Evolutionary conservation across 1,140 invertebrate species (phyloP).

Genomic region (Papilio glaucus): DNA sequence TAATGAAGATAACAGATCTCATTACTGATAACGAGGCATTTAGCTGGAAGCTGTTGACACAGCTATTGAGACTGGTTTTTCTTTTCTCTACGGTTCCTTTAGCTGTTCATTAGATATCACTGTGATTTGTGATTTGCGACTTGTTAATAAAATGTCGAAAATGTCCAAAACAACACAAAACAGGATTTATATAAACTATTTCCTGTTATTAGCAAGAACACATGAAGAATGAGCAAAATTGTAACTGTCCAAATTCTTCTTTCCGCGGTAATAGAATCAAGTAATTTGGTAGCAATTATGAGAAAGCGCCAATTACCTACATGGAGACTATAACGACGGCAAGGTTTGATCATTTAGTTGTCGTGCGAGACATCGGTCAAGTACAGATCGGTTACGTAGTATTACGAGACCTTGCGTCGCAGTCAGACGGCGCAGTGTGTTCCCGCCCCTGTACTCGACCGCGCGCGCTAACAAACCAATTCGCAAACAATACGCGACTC

Average conservation of each 20-base stretch:
- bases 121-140: too few species aligned
- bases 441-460: too few species aligned
- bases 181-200: too few species aligned
- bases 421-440: neutral
- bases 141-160: too few species aligned
- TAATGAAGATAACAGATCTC: constrained; percentile 1
- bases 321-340: neutral
- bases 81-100: neutral
- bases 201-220: too few species aligned
- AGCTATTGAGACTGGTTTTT: neutral
- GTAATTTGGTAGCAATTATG: neutral
- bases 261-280: neutral
- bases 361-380: constrained; percentile 11
- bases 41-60: neutral
- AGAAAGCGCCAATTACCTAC: neutral
- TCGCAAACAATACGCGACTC: too few species aligned
- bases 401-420: constrained; percentile 23
- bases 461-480: too few species aligned
- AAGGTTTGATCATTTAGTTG: constrained; percentile 24
- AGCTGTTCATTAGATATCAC: too few species aligned
- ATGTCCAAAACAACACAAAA: too few species aligned
- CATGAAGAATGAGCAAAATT: too few species aligned
- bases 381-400: constrained; percentile 32
- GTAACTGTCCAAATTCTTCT: too few species aligned
- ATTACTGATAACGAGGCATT: neutral